A percentile compares a stretch with the other conserved stretches of the same genome.
Evolutionary conservation across 2,113 vertebrate species (phyloP).

Genomic region (Entomyzon cyanotis): DNA sequence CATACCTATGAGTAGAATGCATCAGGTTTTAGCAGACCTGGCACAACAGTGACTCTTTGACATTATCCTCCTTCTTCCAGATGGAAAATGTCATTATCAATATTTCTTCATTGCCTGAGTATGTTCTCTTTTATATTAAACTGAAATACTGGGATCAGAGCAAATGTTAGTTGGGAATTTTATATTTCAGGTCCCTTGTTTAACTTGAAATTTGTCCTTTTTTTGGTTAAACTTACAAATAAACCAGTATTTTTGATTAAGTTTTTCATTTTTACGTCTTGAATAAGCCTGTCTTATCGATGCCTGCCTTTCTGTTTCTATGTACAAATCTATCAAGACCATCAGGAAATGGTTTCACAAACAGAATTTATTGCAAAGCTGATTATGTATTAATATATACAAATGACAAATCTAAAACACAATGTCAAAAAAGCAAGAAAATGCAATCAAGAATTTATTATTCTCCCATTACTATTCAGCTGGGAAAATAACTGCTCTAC

Average conservation of each 20-base stretch:
- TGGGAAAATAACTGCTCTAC: slow-evolving; percentile 57
- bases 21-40: neutral
- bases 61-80: neutral
- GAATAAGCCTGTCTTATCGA: slow-evolving; percentile 13
- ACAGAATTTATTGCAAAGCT: slow-evolving; percentile 74
- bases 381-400: slow-evolving; percentile 76
- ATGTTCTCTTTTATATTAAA: slow-evolving; percentile 1
- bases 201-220: neutral
- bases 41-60: neutral
- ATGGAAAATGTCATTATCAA: slow-evolving; percentile 21
- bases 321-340: slow-evolving; percentile 62
- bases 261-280: slow-evolving; percentile 24
- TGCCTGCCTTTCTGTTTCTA: slow-evolving; percentile 21
- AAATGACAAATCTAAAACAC: slow-evolving; percentile 74
- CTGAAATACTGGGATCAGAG: neutral
- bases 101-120: slow-evolving; percentile 17
- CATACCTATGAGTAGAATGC: neutral
- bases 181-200: neutral
- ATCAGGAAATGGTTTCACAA: slow-evolving; percentile 63
- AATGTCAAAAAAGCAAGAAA: slow-evolving; percentile 75
- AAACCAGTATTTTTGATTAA: neutral
- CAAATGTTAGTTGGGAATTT: neutral
- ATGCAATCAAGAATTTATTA: slow-evolving; percentile 73
- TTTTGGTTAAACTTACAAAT: neutral
- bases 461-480: slow-evolving; percentile 68